Conservation (phyloP, 2,888 invertebrate genomes). For the Phania funesta region DNA sequence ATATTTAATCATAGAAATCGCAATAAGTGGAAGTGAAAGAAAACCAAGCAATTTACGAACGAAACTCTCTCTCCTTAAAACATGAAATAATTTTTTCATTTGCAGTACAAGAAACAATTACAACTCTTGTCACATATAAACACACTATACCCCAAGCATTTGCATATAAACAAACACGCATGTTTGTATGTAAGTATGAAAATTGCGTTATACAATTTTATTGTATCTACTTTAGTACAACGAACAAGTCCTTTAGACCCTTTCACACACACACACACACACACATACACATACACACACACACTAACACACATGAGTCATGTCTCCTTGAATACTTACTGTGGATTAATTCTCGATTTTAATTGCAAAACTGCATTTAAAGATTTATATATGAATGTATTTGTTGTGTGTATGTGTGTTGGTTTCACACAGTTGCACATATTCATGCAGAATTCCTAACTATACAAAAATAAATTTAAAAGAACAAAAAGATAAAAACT, state of each 20-base stretch:
- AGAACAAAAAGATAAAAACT: not conserved
- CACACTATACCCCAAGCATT: not conserved
- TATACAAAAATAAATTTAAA: not conserved
- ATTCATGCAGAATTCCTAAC: not conserved
- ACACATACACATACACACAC: not conserved
- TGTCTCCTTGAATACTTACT: conserved; percentile 41
- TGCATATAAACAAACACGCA: not conserved
- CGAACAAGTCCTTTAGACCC: not conserved
- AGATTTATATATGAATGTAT: not conserved
- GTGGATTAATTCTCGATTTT: conserved; percentile 21
- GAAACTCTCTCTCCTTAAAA: conserved; percentile 19
- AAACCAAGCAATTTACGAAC: conserved; percentile 10
- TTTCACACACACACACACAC: not conserved
- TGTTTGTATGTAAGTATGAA: not conserved
- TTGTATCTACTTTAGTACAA: conserved; percentile 17
- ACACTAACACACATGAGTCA: too few relatives aligned
- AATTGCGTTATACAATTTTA: conserved; percentile 21
- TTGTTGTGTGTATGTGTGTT: not conserved
- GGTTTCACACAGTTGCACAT: not conserved
- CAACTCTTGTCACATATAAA: too few relatives aligned
- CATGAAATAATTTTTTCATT: not conserved
- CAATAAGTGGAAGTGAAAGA: not conserved
- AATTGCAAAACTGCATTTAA: conserved; percentile 17
- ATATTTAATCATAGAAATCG: conserved; percentile 31
- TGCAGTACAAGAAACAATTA: not conserved